Evolutionary conservation across 1,140 invertebrate genomes (phyloP), one percentile per base, ranked within the genome.

Genomic region (Drosophila erecta): DNA sequence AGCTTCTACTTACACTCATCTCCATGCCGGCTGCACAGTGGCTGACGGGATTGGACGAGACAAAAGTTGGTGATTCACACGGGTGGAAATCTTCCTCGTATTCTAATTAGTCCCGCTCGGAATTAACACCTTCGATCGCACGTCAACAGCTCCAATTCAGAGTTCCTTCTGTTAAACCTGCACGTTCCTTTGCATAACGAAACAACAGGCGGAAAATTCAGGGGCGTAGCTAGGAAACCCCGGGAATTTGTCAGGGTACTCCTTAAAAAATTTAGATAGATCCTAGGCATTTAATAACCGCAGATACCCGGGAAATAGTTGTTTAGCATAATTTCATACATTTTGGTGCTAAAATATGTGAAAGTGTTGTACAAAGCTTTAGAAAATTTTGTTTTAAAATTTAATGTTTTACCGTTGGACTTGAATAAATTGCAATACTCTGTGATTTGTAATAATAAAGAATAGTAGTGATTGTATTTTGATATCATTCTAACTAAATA

Each of bases 1-100:
- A 73, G 81, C 89, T 91, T 91, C 59, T 75, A 86, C 90, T 91
- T 91, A 91, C 90, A 91, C 85, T 91, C 90, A 91, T 91, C 58
- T 91, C 80, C 74, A 90, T 87, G 77, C 89, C 67, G 47, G 78
- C 59, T 62, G 59, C 54, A 44, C 33, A 24, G 27, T 27, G 77
- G 51, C 61, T 60, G 24, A 41, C 59, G 59, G 59, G 58, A 64
- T 44, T 40, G 46, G 46, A 79, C 44, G 62, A 81, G 46, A 76
- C 30, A 79, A 76, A 37, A 54, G 49, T 72, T 44, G 40, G 66
- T 70, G 79, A 59, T 64, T 86, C 83, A 86, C 83, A 40, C 30
- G n/a, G 22, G 46, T 7, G 41, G 47, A 41, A 76, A 71, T 51
- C 78, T 61, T 76, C 65, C 58, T 54, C 66, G 59, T 67, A 76